phyloP scores from a whole-genome alignment of 2,888 invertebrate genomes.

The Apamea crenata region DNA sequence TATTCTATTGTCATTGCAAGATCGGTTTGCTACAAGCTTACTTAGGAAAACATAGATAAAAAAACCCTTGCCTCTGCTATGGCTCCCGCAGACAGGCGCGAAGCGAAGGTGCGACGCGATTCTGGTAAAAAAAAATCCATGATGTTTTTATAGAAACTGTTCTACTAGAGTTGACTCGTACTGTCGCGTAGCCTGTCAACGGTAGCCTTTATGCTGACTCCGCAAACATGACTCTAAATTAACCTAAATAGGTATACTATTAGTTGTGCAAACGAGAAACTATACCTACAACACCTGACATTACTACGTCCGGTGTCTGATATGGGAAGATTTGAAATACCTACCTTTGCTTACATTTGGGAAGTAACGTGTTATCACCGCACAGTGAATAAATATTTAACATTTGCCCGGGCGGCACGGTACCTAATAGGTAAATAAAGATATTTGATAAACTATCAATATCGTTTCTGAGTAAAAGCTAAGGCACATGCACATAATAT shows the following conservation, averaged over 20 bases:
- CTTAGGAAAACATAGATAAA: background rate
- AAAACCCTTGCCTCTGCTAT: background rate
- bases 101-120: background rate
- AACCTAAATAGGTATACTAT: slow-evolving; percentile 4
- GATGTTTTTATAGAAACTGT: background rate
- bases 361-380: slow-evolving; percentile 42
- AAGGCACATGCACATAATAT: slow-evolving; percentile 18
- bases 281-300: slow-evolving; percentile 28
- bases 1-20: background rate
- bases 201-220: background rate
- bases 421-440: slow-evolving; percentile 55
- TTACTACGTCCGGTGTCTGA: slow-evolving; percentile 31
- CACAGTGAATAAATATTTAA: slow-evolving; percentile 58
- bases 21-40: background rate
- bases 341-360: slow-evolving; percentile 33
- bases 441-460: slow-evolving; percentile 53
- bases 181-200: background rate
- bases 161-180: background rate
- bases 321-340: slow-evolving; percentile 39
- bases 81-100: background rate
- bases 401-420: slow-evolving; percentile 53
- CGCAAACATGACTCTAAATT: slow-evolving; percentile 10
- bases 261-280: slow-evolving; percentile 11
- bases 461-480: slow-evolving; percentile 35
- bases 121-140: background rate